A percentile compares a stretch with the other conserved stretches of the same genome.
Evolutionary conservation across 2,888 invertebrate species (phyloP).

Genomic region (Phortica magna): DNA sequence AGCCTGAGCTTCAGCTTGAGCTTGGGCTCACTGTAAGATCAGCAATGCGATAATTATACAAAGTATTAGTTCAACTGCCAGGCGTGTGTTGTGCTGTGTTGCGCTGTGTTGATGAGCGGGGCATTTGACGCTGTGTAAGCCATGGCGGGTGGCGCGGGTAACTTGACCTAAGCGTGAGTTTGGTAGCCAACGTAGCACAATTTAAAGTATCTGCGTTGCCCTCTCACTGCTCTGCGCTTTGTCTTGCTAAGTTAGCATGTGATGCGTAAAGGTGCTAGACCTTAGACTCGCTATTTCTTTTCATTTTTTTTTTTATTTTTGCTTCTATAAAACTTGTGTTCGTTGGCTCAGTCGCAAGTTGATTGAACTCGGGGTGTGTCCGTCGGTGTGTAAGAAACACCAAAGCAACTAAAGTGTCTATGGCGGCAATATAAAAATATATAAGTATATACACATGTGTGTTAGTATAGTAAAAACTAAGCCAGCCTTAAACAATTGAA

Average conservation of each 20-base stretch:
- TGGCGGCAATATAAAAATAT: not conserved
- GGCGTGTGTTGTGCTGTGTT: not conserved
- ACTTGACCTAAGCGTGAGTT: constrained; percentile 35
- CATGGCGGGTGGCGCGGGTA: not conserved
- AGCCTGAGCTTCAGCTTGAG: no score
- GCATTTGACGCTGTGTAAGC: not conserved
- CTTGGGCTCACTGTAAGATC: constrained; percentile 55
- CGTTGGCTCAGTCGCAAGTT: constrained; percentile 37
- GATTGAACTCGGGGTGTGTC: constrained; percentile 56
- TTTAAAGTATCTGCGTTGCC: not conserved
- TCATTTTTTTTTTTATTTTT: not conserved
- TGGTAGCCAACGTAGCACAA: constrained; percentile 22
- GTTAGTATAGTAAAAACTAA: not conserved
- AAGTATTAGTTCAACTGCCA: constrained; percentile 62
- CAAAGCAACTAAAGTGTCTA: not conserved
- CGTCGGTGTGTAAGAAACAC: constrained; percentile 15
- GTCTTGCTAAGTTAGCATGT: constrained; percentile 44
- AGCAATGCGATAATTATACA: constrained; percentile 69
- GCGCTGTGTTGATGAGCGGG: not conserved
- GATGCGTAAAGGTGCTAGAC: constrained; percentile 75
- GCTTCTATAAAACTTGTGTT: constrained; percentile 29
- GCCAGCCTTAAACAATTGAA: constrained; percentile 60
- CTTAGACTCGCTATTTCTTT: not conserved
- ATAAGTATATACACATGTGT: constrained; percentile 16
- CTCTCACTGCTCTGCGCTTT: not conserved